Evolutionary conservation across 2,113 vertebrate species (phyloP).

Genomic region (Lepisosteus osseus): DNA sequence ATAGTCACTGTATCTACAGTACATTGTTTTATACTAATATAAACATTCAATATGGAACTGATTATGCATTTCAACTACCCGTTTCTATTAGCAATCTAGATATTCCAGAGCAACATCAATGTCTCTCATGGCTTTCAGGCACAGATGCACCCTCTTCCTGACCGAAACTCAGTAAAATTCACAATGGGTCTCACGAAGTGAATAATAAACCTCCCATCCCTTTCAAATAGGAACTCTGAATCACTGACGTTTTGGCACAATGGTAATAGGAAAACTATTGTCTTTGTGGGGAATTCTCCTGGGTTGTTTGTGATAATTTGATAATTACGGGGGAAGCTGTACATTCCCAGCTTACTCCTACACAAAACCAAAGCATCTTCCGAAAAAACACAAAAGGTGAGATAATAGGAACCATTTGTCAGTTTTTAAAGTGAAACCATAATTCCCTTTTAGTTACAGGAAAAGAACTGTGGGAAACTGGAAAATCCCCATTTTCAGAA

Average conservation of each 20-base stretch:
- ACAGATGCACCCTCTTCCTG: background rate
- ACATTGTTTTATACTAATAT: too few relatives aligned
- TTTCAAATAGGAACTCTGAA: constrained; percentile 25
- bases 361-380: constrained; percentile 22
- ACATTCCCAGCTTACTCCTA: constrained; percentile 21
- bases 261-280: constrained; percentile 34
- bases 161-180: background rate
- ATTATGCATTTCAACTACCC: background rate
- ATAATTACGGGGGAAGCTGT: constrained; percentile 29
- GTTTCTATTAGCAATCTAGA: background rate
- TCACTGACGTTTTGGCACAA: constrained; percentile 40
- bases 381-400: constrained; percentile 18
- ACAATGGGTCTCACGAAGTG: background rate
- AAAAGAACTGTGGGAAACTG: constrained; percentile 17
- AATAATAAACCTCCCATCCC: constrained; percentile 35
- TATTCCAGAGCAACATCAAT: background rate
- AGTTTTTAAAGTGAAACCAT: constrained; percentile 15
- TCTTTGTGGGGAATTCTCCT: constrained; percentile 37
- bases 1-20: too few relatives aligned
- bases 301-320: constrained; percentile 31
- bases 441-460: constrained; percentile 23
- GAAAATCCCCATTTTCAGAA: constrained; percentile 41
- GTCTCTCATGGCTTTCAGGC: constrained; percentile 1
- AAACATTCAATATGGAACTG: background rate
- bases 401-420: background rate